Base-by-base conservation (phyloP, 2,113 vertebrate genomes). In the Leptocoma aspasia region DNA sequence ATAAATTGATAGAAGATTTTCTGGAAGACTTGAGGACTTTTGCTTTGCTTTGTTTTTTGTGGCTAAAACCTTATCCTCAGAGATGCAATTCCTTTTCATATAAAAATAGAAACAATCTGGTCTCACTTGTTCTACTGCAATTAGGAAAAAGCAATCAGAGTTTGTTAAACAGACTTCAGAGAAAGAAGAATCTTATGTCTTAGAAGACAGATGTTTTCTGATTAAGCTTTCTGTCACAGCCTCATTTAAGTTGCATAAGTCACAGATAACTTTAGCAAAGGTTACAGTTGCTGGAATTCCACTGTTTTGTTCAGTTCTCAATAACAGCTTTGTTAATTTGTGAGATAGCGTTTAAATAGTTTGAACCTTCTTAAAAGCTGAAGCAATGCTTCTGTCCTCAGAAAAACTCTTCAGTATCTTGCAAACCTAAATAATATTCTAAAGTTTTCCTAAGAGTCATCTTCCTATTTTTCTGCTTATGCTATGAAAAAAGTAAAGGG, bases 21-120 rank as follows among this genome's bases (percentile, higher is more conserved):
- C 69, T 84, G 37, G 44, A 82, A 93, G n/a, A 24, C 92, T 87
- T 44, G 79, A 90, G 42, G 82, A 53, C 20, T 92, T 90, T 22
- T 65, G 16, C 49, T 71, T 80, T 93, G 21, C 45, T 88, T 92
- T 88, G 37, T 39, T 65, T 92, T 93, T 88, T 35, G 23, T 54
- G 39, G 50, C 68, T 90, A 90, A 92, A 94, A 83, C 83, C 94
- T 90, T 90, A 88, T 65, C 63, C 68, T 93, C 33, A 30, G 79
- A 88, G 72, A 86, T 5, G 21, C 71, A 90, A 39, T 97, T 93
- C 76, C 90, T 85, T 82, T 77, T 18, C 71, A 47, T 42, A 20
- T 90, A 94, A 88, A 94, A 97, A 96, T 93, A 96, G 96, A 92
- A 95, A 88, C 86, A 96, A 95, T 95, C 94, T 89, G 59, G 54